Percentiles rank a stretch among this genome's conserved stretches.
These are phyloP conservation scores for Nemoura dubitans DNA, from an alignment of 2,888 invertebrate genomes.

Conservation along the genomic window DNA sequence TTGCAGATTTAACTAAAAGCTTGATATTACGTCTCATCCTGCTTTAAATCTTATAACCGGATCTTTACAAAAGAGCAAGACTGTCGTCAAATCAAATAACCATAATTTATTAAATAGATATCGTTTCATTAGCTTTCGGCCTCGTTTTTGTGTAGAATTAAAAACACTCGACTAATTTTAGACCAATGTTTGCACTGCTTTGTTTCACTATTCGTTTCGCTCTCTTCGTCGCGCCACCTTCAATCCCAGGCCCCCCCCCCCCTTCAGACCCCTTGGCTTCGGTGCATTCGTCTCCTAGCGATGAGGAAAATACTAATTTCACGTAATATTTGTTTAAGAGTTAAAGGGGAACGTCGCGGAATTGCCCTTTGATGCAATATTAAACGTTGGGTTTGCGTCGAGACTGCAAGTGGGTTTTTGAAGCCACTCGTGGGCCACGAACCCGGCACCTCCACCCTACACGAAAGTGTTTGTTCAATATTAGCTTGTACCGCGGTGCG, in stretches of 20 bases:
- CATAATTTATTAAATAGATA: background rate
- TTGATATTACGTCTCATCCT: background rate
- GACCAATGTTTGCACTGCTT: background rate
- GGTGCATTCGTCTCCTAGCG: background rate
- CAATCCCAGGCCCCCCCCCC: background rate
- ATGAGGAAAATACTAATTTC: constrained; percentile 25
- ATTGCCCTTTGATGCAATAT: background rate
- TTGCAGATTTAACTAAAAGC: background rate
- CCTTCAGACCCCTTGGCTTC: background rate
- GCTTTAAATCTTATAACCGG: background rate
- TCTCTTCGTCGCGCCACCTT: background rate
- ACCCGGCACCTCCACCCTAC: background rate
- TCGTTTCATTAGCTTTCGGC: constrained; percentile 1
- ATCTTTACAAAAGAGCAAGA: background rate
- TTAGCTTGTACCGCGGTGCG: too few relatives aligned
- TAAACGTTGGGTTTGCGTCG: background rate
- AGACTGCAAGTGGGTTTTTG: background rate
- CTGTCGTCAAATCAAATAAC: background rate
- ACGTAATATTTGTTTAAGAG: constrained; percentile 26
- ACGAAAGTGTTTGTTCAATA: too few relatives aligned
- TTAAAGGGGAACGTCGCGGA: background rate
- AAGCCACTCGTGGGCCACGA: too few relatives aligned
- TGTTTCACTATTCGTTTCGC: background rate
- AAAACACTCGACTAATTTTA: background rate
- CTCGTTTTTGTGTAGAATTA: background rate